phyloP scores from a whole-genome alignment of 2,797 vertebrate genomes.

The Smutsia gigantea region DNA sequence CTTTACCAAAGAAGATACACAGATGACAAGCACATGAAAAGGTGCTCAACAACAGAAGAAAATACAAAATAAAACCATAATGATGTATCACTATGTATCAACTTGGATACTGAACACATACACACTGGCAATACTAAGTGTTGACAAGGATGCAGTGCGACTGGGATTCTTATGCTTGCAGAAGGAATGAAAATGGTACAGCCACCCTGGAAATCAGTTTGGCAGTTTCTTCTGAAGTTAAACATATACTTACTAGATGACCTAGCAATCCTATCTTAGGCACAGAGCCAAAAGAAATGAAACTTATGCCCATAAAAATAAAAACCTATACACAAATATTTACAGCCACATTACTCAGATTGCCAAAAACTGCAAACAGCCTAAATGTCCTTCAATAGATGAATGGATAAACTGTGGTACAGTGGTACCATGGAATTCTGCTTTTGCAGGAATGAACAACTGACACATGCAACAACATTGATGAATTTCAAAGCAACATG shows the following conservation, averaged over 20 bases:
- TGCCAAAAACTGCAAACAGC: neutral
- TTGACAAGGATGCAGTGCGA: neutral
- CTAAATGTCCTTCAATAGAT: neutral
- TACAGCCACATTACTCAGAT: neutral
- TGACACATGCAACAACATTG: neutral
- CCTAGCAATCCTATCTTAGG: neutral
- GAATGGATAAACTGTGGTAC: neutral
- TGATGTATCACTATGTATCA: neutral
- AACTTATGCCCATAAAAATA: neutral
- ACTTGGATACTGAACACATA: neutral
- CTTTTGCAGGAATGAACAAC: neutral
- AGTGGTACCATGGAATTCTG: neutral
- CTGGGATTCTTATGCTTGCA: neutral
- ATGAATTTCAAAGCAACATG: neutral
- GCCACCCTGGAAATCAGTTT: neutral
- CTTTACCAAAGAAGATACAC: slow-evolving; percentile 13
- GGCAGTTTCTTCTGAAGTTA: neutral
- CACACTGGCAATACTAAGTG: neutral
- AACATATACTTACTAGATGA: neutral
- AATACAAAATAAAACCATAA: slow-evolving; percentile 4
- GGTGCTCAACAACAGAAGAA: neutral
- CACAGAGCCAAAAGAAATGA: slow-evolving; percentile 5
- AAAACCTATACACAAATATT: neutral
- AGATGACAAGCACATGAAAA: slow-evolving; percentile 18
- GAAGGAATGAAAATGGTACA: neutral